Conservation (phyloP, 2,888 invertebrate genomes). For the Oscheius myriophilus region DNA sequence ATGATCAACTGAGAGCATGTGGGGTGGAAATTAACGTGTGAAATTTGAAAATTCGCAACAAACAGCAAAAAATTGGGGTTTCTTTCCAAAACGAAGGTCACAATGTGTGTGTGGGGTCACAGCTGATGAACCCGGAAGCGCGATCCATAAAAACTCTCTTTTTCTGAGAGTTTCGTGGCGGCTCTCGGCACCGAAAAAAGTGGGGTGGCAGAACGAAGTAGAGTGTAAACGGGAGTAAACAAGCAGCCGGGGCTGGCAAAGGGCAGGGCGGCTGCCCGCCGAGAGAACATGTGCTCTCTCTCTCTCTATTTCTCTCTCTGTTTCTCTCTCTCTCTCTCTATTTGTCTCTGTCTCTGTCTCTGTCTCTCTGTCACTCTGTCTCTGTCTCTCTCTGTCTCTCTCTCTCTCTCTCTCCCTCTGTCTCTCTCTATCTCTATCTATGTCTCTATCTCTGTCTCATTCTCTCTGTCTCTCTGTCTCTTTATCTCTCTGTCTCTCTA, state of each 20-base stretch:
- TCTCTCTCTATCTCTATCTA: background rate
- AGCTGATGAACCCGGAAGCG: too few species aligned
- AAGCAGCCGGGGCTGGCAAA: background rate
- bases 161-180: too few species aligned
- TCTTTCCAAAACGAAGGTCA: too few species aligned
- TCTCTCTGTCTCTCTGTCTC: background rate
- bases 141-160: too few species aligned
- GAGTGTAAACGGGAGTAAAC: slow-evolving; percentile 22
- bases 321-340: background rate
- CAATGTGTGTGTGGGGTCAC: too few species aligned
- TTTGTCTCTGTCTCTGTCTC: background rate
- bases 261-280: background rate
- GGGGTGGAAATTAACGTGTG: too few species aligned
- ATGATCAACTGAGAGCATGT: too few species aligned
- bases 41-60: too few species aligned
- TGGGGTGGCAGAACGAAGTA: background rate
- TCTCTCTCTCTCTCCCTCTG: background rate
- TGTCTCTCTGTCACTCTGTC: background rate
- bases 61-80: too few species aligned
- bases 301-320: background rate
- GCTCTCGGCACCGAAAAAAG: too few species aligned
- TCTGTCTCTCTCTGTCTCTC: background rate
- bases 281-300: slow-evolving; percentile 3
- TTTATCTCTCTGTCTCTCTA: background rate
- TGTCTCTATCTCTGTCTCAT: background rate